phyloP scores from a whole-genome alignment of 1,140 invertebrate species.

The Pygmarrhopalites habei region DNA sequence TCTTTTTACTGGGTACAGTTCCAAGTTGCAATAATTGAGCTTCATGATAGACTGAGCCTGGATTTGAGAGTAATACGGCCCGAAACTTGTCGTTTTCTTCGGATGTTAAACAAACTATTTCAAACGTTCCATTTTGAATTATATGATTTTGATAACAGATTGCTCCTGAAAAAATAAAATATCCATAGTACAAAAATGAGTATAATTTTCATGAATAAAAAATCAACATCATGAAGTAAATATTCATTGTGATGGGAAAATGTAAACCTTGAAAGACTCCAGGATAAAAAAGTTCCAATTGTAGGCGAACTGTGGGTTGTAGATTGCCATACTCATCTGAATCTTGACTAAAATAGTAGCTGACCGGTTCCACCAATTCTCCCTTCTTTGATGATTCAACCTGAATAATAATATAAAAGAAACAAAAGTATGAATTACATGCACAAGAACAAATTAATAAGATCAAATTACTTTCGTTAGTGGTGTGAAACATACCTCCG shows the following conservation, averaged over 20 bases:
- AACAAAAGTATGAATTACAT: not conserved
- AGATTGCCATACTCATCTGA: not conserved
- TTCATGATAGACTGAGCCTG: constrained; percentile 26
- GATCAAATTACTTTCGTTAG: no score
- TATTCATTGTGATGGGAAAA: no score
- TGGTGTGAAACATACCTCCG: not conserved
- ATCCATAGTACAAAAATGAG: no score
- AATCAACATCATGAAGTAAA: no score
- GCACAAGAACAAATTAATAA: not conserved
- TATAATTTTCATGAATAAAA: no score
- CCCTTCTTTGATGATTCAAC: not conserved
- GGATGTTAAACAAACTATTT: constrained; percentile 24
- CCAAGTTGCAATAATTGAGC: constrained; percentile 13
- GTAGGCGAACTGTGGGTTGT: not conserved
- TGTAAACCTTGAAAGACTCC: no score
- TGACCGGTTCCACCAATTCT: not conserved
- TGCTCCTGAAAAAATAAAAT: constrained; percentile 29
- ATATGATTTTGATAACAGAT: constrained; percentile 18
- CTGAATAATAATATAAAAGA: not conserved
- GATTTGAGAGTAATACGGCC: constrained; percentile 18
- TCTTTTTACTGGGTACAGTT: constrained; percentile 52
- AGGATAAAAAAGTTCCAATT: not conserved
- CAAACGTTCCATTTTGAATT: constrained; percentile 34
- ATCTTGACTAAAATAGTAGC: not conserved
- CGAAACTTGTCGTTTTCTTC: constrained; percentile 28